These are phyloP conservation scores for Chromis chromis DNA, from an alignment of 2,797 vertebrate species.

Conservation along the genomic window DNA sequence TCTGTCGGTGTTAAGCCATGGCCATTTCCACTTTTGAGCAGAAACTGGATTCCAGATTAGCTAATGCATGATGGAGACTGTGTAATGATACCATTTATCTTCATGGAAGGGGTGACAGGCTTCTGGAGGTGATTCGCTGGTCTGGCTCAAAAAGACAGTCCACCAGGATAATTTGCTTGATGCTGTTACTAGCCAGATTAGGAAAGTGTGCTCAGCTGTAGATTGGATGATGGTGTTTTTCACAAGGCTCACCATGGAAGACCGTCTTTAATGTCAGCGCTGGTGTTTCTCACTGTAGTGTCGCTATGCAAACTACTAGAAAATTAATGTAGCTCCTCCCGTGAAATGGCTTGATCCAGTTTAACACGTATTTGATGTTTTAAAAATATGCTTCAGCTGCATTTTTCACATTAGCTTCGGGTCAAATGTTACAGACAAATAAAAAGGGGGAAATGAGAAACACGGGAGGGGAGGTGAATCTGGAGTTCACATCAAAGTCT, in stretches of 20 bases:
- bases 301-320: slow-evolving; percentile 3
- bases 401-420: background rate
- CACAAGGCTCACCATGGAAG: slow-evolving; percentile 29
- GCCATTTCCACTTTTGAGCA: slow-evolving; percentile 58
- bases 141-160: slow-evolving; percentile 74
- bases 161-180: slow-evolving; percentile 78
- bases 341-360: background rate
- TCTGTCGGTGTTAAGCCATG: slow-evolving; percentile 44
- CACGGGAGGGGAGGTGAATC: slow-evolving; percentile 26
- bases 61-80: slow-evolving; percentile 82
- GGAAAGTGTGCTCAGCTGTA: slow-evolving; percentile 77
- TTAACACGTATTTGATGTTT: slow-evolving; percentile 12
- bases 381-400: background rate
- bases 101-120: slow-evolving; percentile 83
- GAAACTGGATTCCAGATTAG: slow-evolving; percentile 76
- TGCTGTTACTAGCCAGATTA: slow-evolving; percentile 73
- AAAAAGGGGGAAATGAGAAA: slow-evolving; percentile 8
- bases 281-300: slow-evolving; percentile 27
- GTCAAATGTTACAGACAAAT: slow-evolving; percentile 19
- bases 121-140: slow-evolving; percentile 79
- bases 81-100: slow-evolving; percentile 86
- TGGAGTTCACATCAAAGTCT: slow-evolving; percentile 65
- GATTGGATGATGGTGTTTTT: slow-evolving; percentile 70
- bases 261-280: slow-evolving; percentile 33
- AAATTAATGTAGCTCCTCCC: background rate